Evolutionary conservation across 2,797 vertebrate genomes (phyloP).

Genomic region (Lepus oiostolus): DNA sequence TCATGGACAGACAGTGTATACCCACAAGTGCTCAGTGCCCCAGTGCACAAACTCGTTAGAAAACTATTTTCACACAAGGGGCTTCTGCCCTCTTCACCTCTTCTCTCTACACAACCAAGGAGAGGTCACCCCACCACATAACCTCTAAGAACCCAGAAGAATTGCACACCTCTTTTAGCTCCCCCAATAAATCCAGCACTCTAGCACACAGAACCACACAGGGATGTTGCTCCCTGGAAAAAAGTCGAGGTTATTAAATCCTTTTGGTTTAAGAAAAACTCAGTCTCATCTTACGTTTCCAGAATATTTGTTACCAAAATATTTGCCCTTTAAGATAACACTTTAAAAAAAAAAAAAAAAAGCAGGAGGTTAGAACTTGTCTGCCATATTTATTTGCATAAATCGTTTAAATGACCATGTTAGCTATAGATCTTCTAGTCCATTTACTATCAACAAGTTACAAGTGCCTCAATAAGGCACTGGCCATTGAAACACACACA

Average conservation of each 20-base stretch:
- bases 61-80: constrained; percentile 67
- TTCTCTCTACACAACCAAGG: constrained; percentile 25
- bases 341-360: constrained; percentile 37
- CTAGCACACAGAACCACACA: not conserved
- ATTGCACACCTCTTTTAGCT: constrained; percentile 20
- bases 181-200: constrained; percentile 36
- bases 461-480: constrained; percentile 48
- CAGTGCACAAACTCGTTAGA: constrained; percentile 54
- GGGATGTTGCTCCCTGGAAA: not conserved
- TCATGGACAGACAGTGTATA: not conserved
- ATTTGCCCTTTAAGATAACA: not conserved
- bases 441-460: constrained; percentile 65
- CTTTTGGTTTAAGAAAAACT: constrained; percentile 2
- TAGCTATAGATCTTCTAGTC: constrained; percentile 1
- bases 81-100: not conserved
- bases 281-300: constrained; percentile 26
- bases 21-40: constrained; percentile 16
- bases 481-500: constrained; percentile 32
- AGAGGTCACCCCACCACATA: not conserved
- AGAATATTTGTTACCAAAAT: not conserved
- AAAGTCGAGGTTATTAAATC: constrained; percentile 35
- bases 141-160: constrained; percentile 43
- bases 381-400: constrained; percentile 56
- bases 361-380: not conserved
- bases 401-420: constrained; percentile 58